Conservation (phyloP, 2,113 vertebrate species). For the Epinephelus lanceolatus region DNA sequence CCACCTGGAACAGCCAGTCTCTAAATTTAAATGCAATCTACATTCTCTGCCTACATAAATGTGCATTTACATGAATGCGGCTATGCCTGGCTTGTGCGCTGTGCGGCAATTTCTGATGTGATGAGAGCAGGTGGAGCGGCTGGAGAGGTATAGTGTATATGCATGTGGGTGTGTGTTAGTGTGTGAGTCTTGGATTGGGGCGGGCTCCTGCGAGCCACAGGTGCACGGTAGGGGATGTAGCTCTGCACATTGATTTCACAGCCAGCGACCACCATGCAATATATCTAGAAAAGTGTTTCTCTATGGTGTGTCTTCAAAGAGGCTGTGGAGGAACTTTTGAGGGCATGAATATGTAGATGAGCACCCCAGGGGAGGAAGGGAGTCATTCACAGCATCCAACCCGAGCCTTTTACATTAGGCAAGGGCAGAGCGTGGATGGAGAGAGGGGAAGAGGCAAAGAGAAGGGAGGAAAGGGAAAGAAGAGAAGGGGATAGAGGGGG, state of each 20-base stretch:
- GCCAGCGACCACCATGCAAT: constrained; percentile 63
- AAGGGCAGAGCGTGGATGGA: constrained; percentile 52
- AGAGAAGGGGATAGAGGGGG: constrained; percentile 35
- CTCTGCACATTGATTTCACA: constrained; percentile 77
- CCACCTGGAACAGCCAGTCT: constrained; percentile 59
- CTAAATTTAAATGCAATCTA: constrained; percentile 52
- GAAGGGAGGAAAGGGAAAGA: constrained; percentile 31
- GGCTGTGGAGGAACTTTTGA: constrained; percentile 61
- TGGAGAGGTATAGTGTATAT: constrained; percentile 9
- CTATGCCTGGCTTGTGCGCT: constrained; percentile 14
- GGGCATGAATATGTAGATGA: constrained; percentile 82
- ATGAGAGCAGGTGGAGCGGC: constrained; percentile 39
- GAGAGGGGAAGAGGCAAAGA: constrained; percentile 40
- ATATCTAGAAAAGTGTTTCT: constrained; percentile 69
- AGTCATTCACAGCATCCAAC: constrained; percentile 67
- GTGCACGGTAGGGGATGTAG: constrained; percentile 56
- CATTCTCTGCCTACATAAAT: constrained; percentile 35
- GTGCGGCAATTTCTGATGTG: constrained; percentile 25
- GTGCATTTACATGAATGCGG: constrained; percentile 46
- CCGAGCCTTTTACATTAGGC: constrained; percentile 70
- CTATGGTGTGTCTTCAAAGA: constrained; percentile 69
- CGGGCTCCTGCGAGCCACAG: constrained; percentile 60
- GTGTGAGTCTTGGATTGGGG: constrained; percentile 19
- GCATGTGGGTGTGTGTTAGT: constrained; percentile 18
- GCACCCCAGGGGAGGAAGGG: constrained; percentile 55